These are phyloP conservation scores for Numenius arquata DNA, from an alignment of 2,113 vertebrate genomes.

Conservation along the genomic window DNA sequence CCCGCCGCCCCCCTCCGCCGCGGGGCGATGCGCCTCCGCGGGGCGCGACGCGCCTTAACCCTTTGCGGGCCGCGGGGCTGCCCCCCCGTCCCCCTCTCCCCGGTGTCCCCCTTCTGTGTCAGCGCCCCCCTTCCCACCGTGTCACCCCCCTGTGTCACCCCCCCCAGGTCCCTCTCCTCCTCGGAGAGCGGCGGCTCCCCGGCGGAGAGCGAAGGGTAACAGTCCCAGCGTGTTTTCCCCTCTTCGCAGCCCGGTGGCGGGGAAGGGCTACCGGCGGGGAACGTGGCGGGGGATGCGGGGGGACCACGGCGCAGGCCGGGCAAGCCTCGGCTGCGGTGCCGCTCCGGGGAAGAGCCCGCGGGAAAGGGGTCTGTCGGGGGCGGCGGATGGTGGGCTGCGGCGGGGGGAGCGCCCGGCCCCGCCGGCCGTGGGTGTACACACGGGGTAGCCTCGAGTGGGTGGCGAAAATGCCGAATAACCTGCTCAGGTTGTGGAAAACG, in stretches of 20 bases:
- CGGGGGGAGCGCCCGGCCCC: neutral
- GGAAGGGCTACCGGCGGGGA: too few relatives aligned
- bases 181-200: neutral
- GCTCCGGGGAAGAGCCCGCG: neutral
- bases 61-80: too few relatives aligned
- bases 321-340: accelerated
- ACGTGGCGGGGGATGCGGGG: neutral
- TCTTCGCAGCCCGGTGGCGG: neutral
- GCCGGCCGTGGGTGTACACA: too few relatives aligned
- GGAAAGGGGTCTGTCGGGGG: neutral
- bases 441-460: neutral
- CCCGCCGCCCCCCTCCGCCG: neutral
- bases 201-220: accelerated
- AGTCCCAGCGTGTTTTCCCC: neutral
- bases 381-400: neutral
- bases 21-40: neutral
- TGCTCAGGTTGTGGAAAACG: neutral
- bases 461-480: neutral
- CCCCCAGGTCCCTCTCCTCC: too few relatives aligned
- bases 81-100: too few relatives aligned
- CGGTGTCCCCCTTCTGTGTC: too few relatives aligned
- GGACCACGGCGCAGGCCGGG: neutral
- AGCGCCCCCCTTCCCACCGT: too few relatives aligned
- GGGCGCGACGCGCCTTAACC: neutral
- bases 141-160: too few relatives aligned